Percentiles rank a stretch among this genome's conserved stretches.
Evolutionary conservation across 2,113 vertebrate species (phyloP).

Genomic region (Eidolon helvum): DNA sequence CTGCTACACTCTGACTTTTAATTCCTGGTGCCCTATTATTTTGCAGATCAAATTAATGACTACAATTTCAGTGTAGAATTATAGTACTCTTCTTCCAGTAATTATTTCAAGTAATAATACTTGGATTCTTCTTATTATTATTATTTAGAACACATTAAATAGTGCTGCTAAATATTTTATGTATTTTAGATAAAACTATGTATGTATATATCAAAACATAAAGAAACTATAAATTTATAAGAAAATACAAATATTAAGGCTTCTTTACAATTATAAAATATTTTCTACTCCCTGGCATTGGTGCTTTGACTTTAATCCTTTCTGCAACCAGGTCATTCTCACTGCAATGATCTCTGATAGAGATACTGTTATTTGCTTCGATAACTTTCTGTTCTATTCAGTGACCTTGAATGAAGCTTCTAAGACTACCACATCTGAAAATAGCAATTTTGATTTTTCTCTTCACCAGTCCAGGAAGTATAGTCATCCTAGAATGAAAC

Average conservation of each 20-base stretch:
- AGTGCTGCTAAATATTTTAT: slow-evolving; percentile 33
- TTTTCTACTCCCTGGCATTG: neutral
- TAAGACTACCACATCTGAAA: neutral
- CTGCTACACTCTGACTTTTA: neutral
- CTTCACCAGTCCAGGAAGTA: neutral
- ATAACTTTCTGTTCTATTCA: neutral
- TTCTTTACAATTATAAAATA: neutral
- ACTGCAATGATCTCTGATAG: neutral
- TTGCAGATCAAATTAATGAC: slow-evolving; percentile 45
- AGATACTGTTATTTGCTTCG: neutral
- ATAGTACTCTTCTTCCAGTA: neutral
- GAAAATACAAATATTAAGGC: neutral
- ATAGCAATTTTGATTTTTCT: neutral
- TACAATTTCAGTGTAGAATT: slow-evolving; percentile 28
- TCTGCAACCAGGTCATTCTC: neutral
- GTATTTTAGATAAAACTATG: neutral
- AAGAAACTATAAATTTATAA: neutral
- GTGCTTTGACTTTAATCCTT: neutral
- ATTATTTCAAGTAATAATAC: slow-evolving; percentile 51
- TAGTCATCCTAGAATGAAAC: neutral
- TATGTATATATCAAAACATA: neutral
- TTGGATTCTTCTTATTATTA: neutral
- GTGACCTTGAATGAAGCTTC: neutral
- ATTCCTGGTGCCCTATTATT: neutral
- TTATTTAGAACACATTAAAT: slow-evolving; percentile 36